These are phyloP conservation scores for Germaria angustata DNA, from an alignment of 2,888 invertebrate species.

Conservation along the genomic window DNA sequence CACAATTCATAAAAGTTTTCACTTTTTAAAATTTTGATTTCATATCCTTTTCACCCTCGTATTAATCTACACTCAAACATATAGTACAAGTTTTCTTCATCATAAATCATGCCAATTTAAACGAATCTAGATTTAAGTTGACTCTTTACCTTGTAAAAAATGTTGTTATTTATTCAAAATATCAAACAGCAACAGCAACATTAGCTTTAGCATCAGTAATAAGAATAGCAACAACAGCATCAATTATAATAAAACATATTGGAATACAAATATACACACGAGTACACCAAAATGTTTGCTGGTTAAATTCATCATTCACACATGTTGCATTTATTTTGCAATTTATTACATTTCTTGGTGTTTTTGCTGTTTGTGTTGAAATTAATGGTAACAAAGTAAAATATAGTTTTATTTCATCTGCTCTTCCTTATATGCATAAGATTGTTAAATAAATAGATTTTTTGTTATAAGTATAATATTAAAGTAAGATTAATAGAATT, in stretches of 20 bases:
- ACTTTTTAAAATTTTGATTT: too few species aligned
- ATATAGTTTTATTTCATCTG: slow-evolving; percentile 40
- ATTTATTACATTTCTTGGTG: slow-evolving; percentile 59
- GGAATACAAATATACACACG: slow-evolving; percentile 24
- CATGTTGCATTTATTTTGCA: slow-evolving; percentile 67
- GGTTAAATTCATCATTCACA: slow-evolving; percentile 67
- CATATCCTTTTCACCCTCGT: slow-evolving; percentile 1
- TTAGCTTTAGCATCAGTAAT: neutral
- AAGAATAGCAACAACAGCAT: slow-evolving; percentile 3
- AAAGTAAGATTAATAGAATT: neutral
- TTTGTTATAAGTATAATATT: slow-evolving; percentile 18
- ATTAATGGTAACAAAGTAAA: slow-evolving; percentile 59
- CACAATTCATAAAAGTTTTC: too few species aligned
- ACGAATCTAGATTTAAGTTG: slow-evolving; percentile 67
- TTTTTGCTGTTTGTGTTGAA: slow-evolving; percentile 43
- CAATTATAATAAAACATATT: slow-evolving; percentile 23
- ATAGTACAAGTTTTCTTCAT: slow-evolving; percentile 17
- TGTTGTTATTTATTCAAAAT: slow-evolving; percentile 61
- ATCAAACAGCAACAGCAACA: slow-evolving; percentile 12
- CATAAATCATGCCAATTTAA: slow-evolving; percentile 68
- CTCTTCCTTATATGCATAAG: slow-evolving; percentile 6
- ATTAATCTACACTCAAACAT: neutral
- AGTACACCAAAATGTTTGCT: slow-evolving; percentile 54
- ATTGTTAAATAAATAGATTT: slow-evolving; percentile 35
- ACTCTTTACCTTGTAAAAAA: slow-evolving; percentile 66